Percentiles rank a stretch among this genome's conserved stretches.
These are phyloP conservation scores for Coenonympha arcania DNA, from an alignment of 2,888 invertebrate species.

Conservation along the genomic window DNA sequence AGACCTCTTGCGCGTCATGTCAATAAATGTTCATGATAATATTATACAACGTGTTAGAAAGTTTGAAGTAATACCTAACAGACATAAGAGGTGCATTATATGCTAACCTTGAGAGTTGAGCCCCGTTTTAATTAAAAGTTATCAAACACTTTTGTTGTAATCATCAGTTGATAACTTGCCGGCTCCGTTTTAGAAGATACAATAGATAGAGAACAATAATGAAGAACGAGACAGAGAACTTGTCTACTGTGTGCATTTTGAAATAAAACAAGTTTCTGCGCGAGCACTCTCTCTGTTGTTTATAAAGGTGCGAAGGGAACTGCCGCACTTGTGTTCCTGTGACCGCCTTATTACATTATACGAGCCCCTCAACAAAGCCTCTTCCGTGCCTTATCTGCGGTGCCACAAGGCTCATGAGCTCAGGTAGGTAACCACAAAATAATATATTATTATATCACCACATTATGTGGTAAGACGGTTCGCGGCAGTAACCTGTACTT, in stretches of 20 bases:
- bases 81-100: too few species aligned
- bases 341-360: conserved; percentile 62
- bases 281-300: conserved; percentile 32
- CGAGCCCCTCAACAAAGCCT: conserved; percentile 60
- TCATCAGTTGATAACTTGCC: too few species aligned
- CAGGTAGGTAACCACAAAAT: conserved; percentile 66
- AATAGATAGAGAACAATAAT: too few species aligned
- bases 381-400: conserved; percentile 67
- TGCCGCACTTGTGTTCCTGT: conserved; percentile 46
- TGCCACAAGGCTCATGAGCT: conserved; percentile 64
- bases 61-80: too few species aligned
- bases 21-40: too few species aligned
- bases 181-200: too few species aligned
- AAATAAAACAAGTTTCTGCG: conserved; percentile 33
- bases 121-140: too few species aligned
- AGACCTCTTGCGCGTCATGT: too few species aligned
- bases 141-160: too few species aligned
- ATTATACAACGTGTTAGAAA: too few species aligned
- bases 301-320: conserved; percentile 49
- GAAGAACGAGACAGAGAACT: neutral
- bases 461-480: conserved; percentile 58
- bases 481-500: conserved; percentile 47
- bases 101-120: too few species aligned
- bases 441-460: conserved; percentile 69
- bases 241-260: conserved; percentile 36